Base-by-base conservation (phyloP, 2,888 invertebrate species). In the Eupsilia transversa region DNA sequence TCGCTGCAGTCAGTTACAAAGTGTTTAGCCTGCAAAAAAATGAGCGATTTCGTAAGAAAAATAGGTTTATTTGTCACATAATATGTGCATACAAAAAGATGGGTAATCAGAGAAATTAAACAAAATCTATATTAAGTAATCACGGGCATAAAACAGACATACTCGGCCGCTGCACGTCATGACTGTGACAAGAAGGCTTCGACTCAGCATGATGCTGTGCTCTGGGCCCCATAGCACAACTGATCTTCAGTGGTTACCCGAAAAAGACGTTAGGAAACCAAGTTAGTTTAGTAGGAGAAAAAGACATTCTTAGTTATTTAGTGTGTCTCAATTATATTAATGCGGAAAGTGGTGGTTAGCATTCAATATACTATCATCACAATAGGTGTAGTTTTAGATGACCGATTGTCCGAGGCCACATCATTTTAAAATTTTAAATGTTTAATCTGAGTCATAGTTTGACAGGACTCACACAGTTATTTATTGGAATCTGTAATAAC, bases 401-500 rank as follows among this genome's bases (percentile, higher is more conserved):
- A 30, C 49, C n/a, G 10, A 38, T 38, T 38, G 49, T 20, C 4
- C 0, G 23, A 41, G 33, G n/a, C 12, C n/a, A 72, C 10, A 27
- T 17, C 6, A 56, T 17, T 72, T 35, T 17, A 56, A 72, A 10
- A 56, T 17, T 72, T 35, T 17, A 56, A 72, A 56, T 72, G 23
- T 35, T 56, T 35, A 56, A 23, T 30, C 12, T 30, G 41, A 72
- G 33, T 71, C 27, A 54, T 5, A 9, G 1, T 35, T 23, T 56
- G 17, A 12, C 41, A 3, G 12, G 41, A 56, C 10, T 67, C 23
- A 17, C 3, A 49, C 12, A 10, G 7, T 17, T 6, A 49, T 27
- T 35, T 70, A 69, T 70, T 41, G 17, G 23, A 71, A 71, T 52
- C 23, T 70, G 12, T 12, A 69, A 41, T 52, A n/a, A 71, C 17